Base-by-base conservation (phyloP, 1,140 invertebrate species). In the Bombus sylvicola region DNA sequence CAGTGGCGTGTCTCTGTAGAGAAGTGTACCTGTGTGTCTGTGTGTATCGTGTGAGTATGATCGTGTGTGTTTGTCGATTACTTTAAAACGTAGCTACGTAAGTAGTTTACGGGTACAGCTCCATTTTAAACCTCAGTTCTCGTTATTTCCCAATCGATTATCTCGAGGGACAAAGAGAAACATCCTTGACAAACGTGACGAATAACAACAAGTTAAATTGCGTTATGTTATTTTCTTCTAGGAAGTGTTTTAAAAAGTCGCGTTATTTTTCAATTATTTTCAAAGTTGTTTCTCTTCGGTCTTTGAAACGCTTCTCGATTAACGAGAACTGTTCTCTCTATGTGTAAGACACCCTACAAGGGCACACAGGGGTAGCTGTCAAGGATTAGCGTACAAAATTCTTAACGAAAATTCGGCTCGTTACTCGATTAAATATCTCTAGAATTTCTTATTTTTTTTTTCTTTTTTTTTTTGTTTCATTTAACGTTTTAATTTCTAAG, bases 341-440 rank as follows among this genome's bases (percentile, higher is more conserved):
- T 75, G 53, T 31, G 10, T 41, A 47, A 62, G 57, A 68, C 59
- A 64, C 72, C 28, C 47, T 69, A 59, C 43, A 43, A 66, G 87
- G 76, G 64, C 13, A 57, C 57, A 64, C 57, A 31, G 31, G 59
- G 43, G 6, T 78, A 79, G 82, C 78, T 74, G 73, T 75, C 78
- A 37, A 72, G 76, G 75, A 83, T 88, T 71, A 89, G 88, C 79
- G 87, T 89, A 89, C 53, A 88, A 89, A 89, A 89, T 88, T 31
- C 31, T 86, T 89, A 86, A 89, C 75, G 87, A 86, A 88, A 74
- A 75, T 86, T 86, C 69, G 83, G 78, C 87, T 89, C 74, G 69
- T 86, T 75, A 79, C 57, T 82, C 88, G 74, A n/a, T 88, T 78
- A 82, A 88, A 75, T 68, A 81, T 74, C 66, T 86, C 83, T 88